These are phyloP conservation scores for Intellagama lesueurii DNA, from an alignment of 2,797 vertebrate species.

Conservation along the genomic window DNA sequence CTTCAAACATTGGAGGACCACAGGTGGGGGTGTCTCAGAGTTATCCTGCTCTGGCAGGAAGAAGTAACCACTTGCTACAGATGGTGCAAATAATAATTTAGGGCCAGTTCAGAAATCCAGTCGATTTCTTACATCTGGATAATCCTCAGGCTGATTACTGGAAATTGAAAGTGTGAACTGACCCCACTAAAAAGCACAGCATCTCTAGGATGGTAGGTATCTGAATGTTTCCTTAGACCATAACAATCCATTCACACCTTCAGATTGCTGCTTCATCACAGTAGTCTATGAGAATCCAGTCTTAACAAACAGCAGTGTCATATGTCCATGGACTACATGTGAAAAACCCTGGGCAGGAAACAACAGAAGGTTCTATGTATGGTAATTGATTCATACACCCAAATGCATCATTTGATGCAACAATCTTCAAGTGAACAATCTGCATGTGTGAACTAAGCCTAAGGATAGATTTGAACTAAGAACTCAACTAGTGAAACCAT, in stretches of 20 bases:
- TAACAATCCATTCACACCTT: not conserved
- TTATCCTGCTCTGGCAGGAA: not conserved
- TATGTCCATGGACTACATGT: not conserved
- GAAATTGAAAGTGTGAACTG: not conserved
- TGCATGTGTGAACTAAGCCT: not conserved
- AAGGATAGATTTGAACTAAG: not conserved
- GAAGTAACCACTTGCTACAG: not conserved
- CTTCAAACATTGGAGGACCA: no score
- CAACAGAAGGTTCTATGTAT: not conserved
- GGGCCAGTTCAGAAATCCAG: not conserved
- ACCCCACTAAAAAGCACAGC: not conserved
- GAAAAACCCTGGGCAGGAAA: not conserved
- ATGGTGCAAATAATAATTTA: not conserved
- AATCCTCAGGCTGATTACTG: not conserved
- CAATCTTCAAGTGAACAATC: not conserved
- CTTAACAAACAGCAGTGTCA: not conserved
- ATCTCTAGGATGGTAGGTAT: no score
- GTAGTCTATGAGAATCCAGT: not conserved
- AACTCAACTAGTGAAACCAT: no score
- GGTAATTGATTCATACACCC: not conserved
- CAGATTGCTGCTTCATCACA: not conserved
- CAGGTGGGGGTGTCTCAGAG: no score
- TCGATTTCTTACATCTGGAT: not conserved
- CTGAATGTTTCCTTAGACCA: not conserved
- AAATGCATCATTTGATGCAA: no score